A percentile compares a stretch with the other conserved stretches of the same genome.
phyloP scores from a whole-genome alignment of 2,797 vertebrate genomes.

The Chelonia mydas region DNA sequence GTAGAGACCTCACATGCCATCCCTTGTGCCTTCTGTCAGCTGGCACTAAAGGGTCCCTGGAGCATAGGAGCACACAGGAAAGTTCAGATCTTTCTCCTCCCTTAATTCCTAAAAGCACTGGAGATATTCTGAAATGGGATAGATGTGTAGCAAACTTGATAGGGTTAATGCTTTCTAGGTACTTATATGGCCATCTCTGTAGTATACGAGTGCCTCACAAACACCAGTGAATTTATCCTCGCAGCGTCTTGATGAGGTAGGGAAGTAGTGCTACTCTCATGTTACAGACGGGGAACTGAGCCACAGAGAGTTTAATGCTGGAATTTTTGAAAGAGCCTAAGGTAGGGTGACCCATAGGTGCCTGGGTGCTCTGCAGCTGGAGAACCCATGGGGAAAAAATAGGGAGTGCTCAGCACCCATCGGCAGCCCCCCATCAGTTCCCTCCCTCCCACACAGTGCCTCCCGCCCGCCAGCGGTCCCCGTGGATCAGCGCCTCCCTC shows the following conservation, averaged over 20 bases:
- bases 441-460: too few species aligned
- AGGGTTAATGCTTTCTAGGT: not conserved
- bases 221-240: not conserved
- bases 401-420: too few species aligned
- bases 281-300: not conserved
- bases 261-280: not conserved
- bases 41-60: too few species aligned
- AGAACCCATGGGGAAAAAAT: too few species aligned
- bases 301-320: not conserved
- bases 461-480: too few species aligned
- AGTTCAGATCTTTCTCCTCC: not conserved
- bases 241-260: not conserved
- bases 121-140: not conserved
- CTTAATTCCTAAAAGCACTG: not conserved
- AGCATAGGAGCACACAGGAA: not conserved
- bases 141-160: not conserved
- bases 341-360: too few species aligned
- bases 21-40: too few species aligned
- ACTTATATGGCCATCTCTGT: not conserved
- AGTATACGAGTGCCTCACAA: not conserved
- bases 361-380: too few species aligned
- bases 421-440: too few species aligned
- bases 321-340: not conserved
- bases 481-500: too few species aligned
- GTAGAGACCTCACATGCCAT: too few species aligned